phyloP scores from a whole-genome alignment of 2,888 invertebrate species.

The Iphiclides podalirius region DNA sequence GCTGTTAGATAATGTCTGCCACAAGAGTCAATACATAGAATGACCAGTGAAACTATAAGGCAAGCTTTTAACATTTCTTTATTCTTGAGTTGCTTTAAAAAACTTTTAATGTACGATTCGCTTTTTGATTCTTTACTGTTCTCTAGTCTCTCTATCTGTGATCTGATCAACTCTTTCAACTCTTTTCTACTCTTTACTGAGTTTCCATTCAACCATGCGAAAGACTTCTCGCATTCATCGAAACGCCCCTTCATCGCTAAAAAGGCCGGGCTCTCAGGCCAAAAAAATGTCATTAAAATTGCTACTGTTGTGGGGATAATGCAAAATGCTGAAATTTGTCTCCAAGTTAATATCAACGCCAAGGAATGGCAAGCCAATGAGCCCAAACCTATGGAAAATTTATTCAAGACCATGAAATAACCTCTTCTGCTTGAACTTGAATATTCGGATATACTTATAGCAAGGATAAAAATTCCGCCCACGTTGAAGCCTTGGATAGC shows the following conservation, averaged over 20 bases:
- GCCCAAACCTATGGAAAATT: constrained; percentile 32
- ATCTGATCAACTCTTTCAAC: constrained; percentile 29
- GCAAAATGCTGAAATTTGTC: constrained; percentile 36
- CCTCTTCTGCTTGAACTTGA: constrained; percentile 38
- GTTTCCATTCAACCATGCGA: constrained; percentile 37
- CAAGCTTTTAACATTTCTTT: constrained; percentile 37
- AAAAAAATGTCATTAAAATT: constrained; percentile 33
- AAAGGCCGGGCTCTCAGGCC: constrained; percentile 45
- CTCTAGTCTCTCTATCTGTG: constrained; percentile 26
- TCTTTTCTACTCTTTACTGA: constrained; percentile 31
- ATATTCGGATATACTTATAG: constrained; percentile 39
- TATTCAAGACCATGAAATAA: constrained; percentile 37
- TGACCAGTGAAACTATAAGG: constrained; percentile 30
- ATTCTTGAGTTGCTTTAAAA: constrained; percentile 26
- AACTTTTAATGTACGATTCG: constrained; percentile 2
- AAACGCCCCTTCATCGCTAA: constrained; percentile 42
- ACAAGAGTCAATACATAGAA: constrained; percentile 34
- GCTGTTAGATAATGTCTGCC: constrained; percentile 37
- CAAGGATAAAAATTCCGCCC: constrained; percentile 36
- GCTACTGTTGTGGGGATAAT: constrained; percentile 24
- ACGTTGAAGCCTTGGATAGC: constrained; percentile 37
- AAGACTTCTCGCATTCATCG: constrained; percentile 37
- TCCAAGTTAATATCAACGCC: constrained; percentile 37
- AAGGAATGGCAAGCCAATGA: constrained; percentile 38
- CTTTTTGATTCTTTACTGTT: neutral